Percentiles rank a stretch among this genome's conserved stretches.
Evolutionary conservation across 2,888 invertebrate species (phyloP).

Genomic region (Mantis religiosa): DNA sequence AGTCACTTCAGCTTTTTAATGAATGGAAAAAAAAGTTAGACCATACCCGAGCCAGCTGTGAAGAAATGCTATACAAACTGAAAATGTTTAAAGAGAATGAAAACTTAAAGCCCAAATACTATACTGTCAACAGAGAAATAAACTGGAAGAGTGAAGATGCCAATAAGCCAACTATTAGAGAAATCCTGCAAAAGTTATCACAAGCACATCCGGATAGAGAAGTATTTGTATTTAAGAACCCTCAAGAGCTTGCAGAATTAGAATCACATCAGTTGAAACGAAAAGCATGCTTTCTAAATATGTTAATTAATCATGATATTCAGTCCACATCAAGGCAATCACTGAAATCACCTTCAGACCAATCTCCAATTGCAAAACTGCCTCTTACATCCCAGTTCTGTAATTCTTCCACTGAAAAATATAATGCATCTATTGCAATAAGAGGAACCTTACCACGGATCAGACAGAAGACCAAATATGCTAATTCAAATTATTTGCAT

Average conservation of each 20-base stretch:
- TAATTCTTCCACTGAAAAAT: not conserved
- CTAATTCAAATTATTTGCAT: not conserved
- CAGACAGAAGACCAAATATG: slow-evolving; percentile 8
- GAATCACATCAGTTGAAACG: not conserved
- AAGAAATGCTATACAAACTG: slow-evolving; percentile 18
- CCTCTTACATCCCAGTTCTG: not conserved
- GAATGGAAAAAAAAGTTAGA: slow-evolving; percentile 19
- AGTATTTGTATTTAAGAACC: not conserved
- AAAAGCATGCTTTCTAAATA: not conserved
- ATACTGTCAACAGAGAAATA: slow-evolving; percentile 1
- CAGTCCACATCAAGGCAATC: not conserved
- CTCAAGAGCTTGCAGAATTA: not conserved
- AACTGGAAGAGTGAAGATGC: slow-evolving; percentile 13
- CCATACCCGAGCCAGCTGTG: slow-evolving; percentile 16
- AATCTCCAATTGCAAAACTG: not conserved
- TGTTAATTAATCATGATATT: not conserved
- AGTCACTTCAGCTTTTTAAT: slow-evolving; percentile 13
- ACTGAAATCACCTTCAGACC: slow-evolving; percentile 2
- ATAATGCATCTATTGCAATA: not conserved
- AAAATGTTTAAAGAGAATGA: slow-evolving; percentile 16
- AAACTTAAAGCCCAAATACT: slow-evolving; percentile 8
- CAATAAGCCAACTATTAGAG: slow-evolving; percentile 19
- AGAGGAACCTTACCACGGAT: slow-evolving; percentile 20
- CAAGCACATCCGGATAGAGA: slow-evolving; percentile 13
- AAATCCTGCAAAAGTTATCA: slow-evolving; percentile 18